phyloP scores from a whole-genome alignment of 2,888 invertebrate genomes.

The Pandemis heparana region DNA sequence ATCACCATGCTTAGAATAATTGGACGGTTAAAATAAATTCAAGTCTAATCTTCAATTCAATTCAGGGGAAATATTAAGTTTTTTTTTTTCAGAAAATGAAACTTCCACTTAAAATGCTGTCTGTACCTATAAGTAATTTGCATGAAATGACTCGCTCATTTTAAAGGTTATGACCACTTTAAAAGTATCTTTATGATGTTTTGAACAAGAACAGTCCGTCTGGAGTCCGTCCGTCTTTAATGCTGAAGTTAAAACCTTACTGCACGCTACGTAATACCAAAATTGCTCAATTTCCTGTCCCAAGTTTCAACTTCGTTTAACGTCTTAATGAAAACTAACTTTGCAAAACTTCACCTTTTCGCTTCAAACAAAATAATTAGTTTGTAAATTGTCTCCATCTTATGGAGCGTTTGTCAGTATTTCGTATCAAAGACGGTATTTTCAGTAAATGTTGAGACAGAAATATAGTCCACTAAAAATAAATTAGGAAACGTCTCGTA shows the following conservation, averaged over 20 bases:
- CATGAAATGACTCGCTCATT: neutral
- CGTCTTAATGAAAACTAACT: conserved; percentile 77
- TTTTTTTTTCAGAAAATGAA: neutral
- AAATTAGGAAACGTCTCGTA: neutral
- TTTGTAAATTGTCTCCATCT: conserved; percentile 60
- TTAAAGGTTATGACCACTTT: neutral
- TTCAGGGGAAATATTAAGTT: conserved; percentile 17
- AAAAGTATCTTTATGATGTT: neutral
- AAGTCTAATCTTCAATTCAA: conserved; percentile 32
- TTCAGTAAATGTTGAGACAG: neutral
- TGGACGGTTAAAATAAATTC: conserved; percentile 22
- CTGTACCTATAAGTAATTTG: neutral
- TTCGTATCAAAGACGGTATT: conserved; percentile 15
- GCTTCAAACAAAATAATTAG: conserved; percentile 69
- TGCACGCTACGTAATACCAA: conserved; percentile 64
- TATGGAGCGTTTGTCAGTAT: conserved; percentile 16
- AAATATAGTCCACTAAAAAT: neutral
- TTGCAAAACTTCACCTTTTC: conserved; percentile 67
- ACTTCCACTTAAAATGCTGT: neutral
- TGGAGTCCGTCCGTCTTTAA: conserved; percentile 4
- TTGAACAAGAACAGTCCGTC: neutral
- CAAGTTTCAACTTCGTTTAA: conserved; percentile 69
- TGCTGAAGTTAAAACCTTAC: conserved; percentile 33
- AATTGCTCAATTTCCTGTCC: conserved; percentile 78
- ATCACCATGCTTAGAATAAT: conserved; percentile 32